Conservation (phyloP, 2,888 invertebrate species). For the Himalopsyche kuldschensis region DNA sequence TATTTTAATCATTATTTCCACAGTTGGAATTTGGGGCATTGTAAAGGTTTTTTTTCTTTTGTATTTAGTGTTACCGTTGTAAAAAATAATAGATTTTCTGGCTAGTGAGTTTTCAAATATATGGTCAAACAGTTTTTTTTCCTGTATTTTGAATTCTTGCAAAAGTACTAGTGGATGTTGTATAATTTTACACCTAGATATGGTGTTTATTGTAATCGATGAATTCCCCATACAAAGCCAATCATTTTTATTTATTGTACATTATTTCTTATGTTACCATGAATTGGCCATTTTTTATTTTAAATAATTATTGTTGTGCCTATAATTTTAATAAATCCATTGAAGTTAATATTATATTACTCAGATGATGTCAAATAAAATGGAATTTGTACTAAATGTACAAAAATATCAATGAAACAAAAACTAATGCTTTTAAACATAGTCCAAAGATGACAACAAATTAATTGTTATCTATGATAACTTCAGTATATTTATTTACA, state of each 20-base stretch:
- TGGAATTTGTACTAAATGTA: not conserved
- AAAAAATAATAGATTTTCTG: not conserved
- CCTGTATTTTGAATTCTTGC: too few species aligned
- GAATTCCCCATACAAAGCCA: not conserved
- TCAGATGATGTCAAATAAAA: not conserved
- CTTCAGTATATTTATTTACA: too few species aligned
- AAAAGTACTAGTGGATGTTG: too few species aligned
- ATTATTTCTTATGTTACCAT: not conserved
- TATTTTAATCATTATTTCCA: too few species aligned
- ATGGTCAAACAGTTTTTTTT: too few species aligned
- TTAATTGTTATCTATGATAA: too few species aligned
- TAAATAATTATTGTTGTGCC: not conserved
- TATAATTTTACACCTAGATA: too few species aligned
- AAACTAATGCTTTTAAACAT: too few species aligned
- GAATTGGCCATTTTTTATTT: not conserved
- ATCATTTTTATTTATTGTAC: not conserved
- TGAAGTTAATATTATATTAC: not conserved
- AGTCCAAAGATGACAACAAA: too few species aligned
- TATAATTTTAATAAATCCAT: not conserved
- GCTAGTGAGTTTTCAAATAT: not conserved
- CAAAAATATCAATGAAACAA: too few species aligned
- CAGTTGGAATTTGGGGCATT: too few species aligned
- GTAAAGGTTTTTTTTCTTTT: not conserved
- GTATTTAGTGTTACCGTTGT: not conserved
- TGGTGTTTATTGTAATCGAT: not conserved